phyloP scores from a whole-genome alignment of 2,888 invertebrate species.

The Microctonus hyperodae region DNA sequence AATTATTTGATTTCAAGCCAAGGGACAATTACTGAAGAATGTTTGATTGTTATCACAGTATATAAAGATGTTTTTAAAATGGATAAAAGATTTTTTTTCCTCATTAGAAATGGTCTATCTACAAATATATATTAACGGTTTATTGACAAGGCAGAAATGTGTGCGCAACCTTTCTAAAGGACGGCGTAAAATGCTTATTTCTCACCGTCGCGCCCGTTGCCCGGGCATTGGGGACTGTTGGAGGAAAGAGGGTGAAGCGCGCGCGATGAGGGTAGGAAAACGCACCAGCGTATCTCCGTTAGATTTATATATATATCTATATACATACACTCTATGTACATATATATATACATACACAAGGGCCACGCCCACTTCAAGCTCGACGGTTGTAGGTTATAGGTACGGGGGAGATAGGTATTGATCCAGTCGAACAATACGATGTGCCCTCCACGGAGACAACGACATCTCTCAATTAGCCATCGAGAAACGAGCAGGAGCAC shows the following conservation, averaged over 20 bases:
- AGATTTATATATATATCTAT: too few species aligned
- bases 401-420: constrained; percentile 58
- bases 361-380: constrained; percentile 62
- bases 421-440: constrained; percentile 61
- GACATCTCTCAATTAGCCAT: constrained; percentile 56
- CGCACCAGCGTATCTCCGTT: constrained; percentile 56
- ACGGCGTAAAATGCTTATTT: background rate
- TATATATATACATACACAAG: constrained; percentile 55
- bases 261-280: constrained; percentile 43
- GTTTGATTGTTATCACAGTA: background rate
- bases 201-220: background rate
- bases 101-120: background rate
- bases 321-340: too few species aligned
- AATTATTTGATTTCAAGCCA: background rate
- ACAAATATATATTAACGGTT: background rate
- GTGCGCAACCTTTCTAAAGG: background rate
- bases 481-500: constrained; percentile 33
- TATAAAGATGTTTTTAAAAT: background rate
- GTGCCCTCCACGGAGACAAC: constrained; percentile 57
- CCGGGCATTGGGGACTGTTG: constrained; percentile 17
- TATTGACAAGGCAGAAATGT: background rate
- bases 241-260: constrained; percentile 37
- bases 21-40: too few species aligned
- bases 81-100: background rate
- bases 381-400: constrained; percentile 55